A percentile compares a stretch with the other conserved stretches of the same genome.
Evolutionary conservation across 1,140 invertebrate genomes (phyloP).

Genomic region (Solenopsis fugax): DNA sequence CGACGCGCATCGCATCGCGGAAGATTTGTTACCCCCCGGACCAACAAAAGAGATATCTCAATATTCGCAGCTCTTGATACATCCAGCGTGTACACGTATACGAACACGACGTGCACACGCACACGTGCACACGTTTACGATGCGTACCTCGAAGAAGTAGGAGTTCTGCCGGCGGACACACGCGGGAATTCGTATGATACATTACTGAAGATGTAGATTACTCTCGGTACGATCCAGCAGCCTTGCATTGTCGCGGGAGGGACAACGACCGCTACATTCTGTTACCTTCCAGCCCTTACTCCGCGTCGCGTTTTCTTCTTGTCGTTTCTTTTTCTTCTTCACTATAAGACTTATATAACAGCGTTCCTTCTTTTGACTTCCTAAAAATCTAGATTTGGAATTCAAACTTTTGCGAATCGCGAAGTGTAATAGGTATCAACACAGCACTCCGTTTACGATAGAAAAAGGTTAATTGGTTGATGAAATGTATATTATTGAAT

Average conservation of each 20-base stretch:
- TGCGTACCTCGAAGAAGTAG: conserved; percentile 61
- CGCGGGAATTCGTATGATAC: conserved; percentile 79
- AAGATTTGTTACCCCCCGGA: conserved; percentile 42
- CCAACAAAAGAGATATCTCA: conserved; percentile 75
- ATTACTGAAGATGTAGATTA: conserved; percentile 85
- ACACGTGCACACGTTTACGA: not conserved
- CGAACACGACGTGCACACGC: not conserved
- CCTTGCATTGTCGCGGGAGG: conserved; percentile 81
- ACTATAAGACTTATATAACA: not conserved
- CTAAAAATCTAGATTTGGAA: not conserved
- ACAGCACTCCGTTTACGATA: not conserved
- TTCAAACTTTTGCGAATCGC: not conserved
- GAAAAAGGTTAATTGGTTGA: not conserved
- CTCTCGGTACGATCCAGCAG: conserved; percentile 77
- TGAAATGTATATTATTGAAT: not conserved
- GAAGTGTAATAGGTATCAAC: not conserved
- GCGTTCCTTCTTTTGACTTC: not conserved
- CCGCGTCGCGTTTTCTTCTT: conserved; percentile 36
- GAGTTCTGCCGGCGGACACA: conserved; percentile 66
- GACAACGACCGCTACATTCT: conserved; percentile 80
- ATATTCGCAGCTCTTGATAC: conserved; percentile 76
- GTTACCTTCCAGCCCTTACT: conserved; percentile 68
- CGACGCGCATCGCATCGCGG: conserved; percentile 49
- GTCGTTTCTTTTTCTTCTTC: conserved; percentile 17
- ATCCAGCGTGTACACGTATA: conserved; percentile 58